Evolutionary conservation across 2,888 invertebrate species (phyloP).

Genomic region (Sphaerophoria taeniata): DNA sequence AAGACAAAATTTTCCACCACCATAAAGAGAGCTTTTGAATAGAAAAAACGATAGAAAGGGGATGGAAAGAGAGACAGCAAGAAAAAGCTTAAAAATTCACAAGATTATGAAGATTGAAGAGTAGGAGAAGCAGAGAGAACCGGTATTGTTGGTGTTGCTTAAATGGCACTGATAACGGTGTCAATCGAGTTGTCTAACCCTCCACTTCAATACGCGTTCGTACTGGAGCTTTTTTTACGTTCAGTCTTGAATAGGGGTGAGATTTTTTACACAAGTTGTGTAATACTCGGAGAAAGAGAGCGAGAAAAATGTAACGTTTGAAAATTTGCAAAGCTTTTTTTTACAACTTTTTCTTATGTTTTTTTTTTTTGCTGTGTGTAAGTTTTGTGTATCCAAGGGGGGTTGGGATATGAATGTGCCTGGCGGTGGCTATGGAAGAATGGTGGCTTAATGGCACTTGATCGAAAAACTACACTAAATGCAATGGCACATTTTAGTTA

Average conservation of each 20-base stretch:
- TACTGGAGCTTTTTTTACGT: conserved; percentile 37
- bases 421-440: no score
- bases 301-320: conserved; percentile 35
- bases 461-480: conserved; percentile 58
- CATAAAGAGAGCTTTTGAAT: conserved; percentile 27
- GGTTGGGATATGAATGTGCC: conserved; percentile 6
- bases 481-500: conserved; percentile 59
- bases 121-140: conserved; percentile 12
- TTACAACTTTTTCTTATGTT: not conserved
- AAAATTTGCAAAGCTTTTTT: conserved; percentile 67
- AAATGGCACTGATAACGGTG: conserved; percentile 64
- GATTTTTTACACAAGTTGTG: conserved; percentile 62
- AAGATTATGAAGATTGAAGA: no score
- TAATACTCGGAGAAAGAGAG: conserved; percentile 51
- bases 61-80: conserved; percentile 16
- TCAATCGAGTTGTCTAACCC: conserved; percentile 18
- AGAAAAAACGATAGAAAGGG: not conserved
- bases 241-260: conserved; percentile 52
- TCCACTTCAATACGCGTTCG: no score
- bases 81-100: not conserved
- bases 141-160: conserved; percentile 44
- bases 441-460: conserved; percentile 56
- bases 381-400: conserved; percentile 46
- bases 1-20: conserved; percentile 65
- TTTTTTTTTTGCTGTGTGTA: not conserved